phyloP scores from a whole-genome alignment of 2,888 invertebrate species.

The Troides oblongomaculatus region DNA sequence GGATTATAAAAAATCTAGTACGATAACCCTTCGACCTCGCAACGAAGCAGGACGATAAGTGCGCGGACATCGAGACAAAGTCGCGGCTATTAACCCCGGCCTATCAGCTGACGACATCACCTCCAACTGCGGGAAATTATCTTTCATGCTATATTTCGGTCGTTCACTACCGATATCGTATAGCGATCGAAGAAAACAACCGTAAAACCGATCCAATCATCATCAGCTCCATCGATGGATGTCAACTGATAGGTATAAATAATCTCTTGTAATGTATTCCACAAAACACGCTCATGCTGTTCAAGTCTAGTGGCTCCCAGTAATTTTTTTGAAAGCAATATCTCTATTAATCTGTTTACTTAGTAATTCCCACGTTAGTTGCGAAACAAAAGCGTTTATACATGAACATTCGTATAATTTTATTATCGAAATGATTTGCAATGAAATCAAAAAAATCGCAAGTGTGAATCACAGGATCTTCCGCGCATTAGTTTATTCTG shows the following conservation, averaged over 20 bases:
- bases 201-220: background rate
- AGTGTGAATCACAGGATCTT: constrained; percentile 58
- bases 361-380: background rate
- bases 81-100: constrained; percentile 68
- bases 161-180: constrained; percentile 51
- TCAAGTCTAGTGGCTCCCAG: too few relatives aligned
- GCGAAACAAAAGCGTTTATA: background rate
- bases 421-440: constrained; percentile 30
- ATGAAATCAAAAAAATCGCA: constrained; percentile 43
- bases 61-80: constrained; percentile 69
- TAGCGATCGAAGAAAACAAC: background rate
- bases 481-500: constrained; percentile 56
- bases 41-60: constrained; percentile 55
- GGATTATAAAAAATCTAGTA: constrained; percentile 40
- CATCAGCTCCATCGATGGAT: too few relatives aligned
- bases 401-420: constrained; percentile 18
- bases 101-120: constrained; percentile 78
- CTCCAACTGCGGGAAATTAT: constrained; percentile 66
- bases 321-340: background rate
- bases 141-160: constrained; percentile 69
- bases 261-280: too few relatives aligned
- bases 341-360: background rate
- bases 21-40: constrained; percentile 70
- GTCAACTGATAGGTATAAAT: too few relatives aligned
- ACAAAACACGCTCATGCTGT: too few relatives aligned